These are phyloP conservation scores for Eurosta solidaginis DNA, from an alignment of 1,140 invertebrate species.

Conservation along the genomic window DNA sequence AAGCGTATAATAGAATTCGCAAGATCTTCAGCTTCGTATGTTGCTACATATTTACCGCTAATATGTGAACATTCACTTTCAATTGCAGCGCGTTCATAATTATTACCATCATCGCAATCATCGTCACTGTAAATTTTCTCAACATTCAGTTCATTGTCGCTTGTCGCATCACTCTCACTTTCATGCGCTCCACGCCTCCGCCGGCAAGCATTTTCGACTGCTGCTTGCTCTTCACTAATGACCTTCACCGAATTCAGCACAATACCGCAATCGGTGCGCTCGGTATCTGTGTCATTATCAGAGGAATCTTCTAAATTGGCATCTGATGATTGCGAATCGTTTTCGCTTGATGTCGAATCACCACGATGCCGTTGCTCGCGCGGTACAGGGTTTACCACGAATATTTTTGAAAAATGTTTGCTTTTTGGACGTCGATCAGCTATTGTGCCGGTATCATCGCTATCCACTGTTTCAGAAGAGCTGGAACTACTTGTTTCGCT, in stretches of 20 bases:
- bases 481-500: slow-evolving; percentile 34
- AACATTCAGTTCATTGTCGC: slow-evolving; percentile 28
- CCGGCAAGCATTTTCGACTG: neutral
- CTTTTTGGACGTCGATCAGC: slow-evolving; percentile 62
- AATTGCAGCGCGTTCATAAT: slow-evolving; percentile 37
- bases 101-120: slow-evolving; percentile 13
- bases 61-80: slow-evolving; percentile 50
- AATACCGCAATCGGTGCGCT: slow-evolving; percentile 60
- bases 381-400: slow-evolving; percentile 68
- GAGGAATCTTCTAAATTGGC: slow-evolving; percentile 63
- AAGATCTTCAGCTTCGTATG: slow-evolving; percentile 51
- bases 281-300: slow-evolving; percentile 64
- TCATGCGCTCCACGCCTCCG: neutral
- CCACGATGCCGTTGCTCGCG: slow-evolving; percentile 27
- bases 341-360: slow-evolving; percentile 63
- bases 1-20: slow-evolving; percentile 58
- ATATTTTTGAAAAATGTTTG: slow-evolving; percentile 73
- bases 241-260: slow-evolving; percentile 59
- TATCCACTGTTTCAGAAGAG: slow-evolving; percentile 52
- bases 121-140: neutral
- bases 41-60: slow-evolving; percentile 27
- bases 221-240: slow-evolving; percentile 40
- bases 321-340: slow-evolving; percentile 63
- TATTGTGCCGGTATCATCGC: slow-evolving; percentile 56
- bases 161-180: slow-evolving; percentile 30